Evolutionary conservation across 2,797 vertebrate species (phyloP).

Genomic region (Myiothlypis chrysogaster): DNA sequence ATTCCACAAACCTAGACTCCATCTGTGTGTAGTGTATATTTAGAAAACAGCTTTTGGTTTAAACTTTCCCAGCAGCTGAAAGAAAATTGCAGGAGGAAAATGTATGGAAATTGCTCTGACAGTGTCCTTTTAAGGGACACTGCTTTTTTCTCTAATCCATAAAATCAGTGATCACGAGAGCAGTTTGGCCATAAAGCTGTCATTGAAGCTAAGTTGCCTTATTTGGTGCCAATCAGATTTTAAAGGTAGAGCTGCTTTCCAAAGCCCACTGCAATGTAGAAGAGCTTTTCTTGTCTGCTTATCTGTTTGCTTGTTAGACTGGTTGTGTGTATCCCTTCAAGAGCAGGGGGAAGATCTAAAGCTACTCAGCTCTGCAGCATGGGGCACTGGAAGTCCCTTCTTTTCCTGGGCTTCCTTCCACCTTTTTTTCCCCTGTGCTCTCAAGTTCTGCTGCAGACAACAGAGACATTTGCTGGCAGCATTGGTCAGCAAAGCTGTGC

Average conservation of each 20-base stretch:
- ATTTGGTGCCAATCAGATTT: background rate
- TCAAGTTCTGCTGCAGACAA: background rate
- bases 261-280: background rate
- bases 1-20: slow-evolving; percentile 56
- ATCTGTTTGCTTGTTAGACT: background rate
- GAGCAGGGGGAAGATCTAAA: background rate
- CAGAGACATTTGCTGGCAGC: background rate
- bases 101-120: background rate
- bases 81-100: slow-evolving; percentile 3
- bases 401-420: background rate
- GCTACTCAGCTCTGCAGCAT: background rate
- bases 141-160: background rate
- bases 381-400: background rate
- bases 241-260: background rate
- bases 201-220: background rate
- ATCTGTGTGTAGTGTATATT: slow-evolving; percentile 38
- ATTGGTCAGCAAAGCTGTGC: background rate
- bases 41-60: slow-evolving; percentile 52
- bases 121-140: background rate
- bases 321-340: background rate
- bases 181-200: background rate
- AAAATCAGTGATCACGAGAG: background rate
- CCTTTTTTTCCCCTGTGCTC: background rate
- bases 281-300: background rate
- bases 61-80: background rate